These are phyloP conservation scores for Idaea aversata DNA, from an alignment of 2,888 invertebrate species.

Conservation along the genomic window DNA sequence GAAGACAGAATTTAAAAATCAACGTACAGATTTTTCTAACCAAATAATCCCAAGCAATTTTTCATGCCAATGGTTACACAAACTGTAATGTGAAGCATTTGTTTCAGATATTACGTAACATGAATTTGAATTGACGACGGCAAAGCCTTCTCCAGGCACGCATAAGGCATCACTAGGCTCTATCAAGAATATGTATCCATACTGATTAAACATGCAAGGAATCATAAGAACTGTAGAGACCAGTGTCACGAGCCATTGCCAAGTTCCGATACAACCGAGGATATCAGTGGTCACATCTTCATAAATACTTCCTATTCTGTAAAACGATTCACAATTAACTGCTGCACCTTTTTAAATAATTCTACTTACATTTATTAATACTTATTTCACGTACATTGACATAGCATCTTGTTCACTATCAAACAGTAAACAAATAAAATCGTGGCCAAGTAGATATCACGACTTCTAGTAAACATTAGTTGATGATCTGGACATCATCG, in stretches of 20 bases:
- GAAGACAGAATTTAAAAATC: neutral
- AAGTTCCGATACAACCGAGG: conserved; percentile 61
- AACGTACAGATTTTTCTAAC: conserved; percentile 59
- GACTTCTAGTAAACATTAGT: neutral
- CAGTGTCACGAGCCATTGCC: conserved; percentile 69
- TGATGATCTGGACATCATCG: neutral
- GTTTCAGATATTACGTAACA: conserved; percentile 42
- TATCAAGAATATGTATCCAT: conserved; percentile 61
- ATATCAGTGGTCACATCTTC: conserved; percentile 73
- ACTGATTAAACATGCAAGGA: conserved; percentile 56
- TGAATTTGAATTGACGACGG: conserved; percentile 46
- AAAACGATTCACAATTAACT: conserved; percentile 26
- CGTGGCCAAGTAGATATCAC: neutral
- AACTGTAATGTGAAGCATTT: conserved; percentile 44
- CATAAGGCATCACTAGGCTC: conserved; percentile 47
- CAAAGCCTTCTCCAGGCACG: conserved; percentile 36
- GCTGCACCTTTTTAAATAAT: conserved; percentile 4
- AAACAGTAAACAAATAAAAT: neutral
- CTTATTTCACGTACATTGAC: conserved; percentile 40
- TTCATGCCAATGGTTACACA: conserved; percentile 57
- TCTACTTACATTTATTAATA: neutral
- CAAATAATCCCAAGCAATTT: conserved; percentile 60
- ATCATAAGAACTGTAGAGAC: conserved; percentile 49
- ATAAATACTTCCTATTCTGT: conserved; percentile 65
- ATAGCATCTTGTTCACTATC: conserved; percentile 14